A percentile compares a stretch with the other conserved stretches of the same genome.
These are phyloP conservation scores for Brachionus rubens DNA, from an alignment of 1,140 invertebrate species.

Conservation along the genomic window DNA sequence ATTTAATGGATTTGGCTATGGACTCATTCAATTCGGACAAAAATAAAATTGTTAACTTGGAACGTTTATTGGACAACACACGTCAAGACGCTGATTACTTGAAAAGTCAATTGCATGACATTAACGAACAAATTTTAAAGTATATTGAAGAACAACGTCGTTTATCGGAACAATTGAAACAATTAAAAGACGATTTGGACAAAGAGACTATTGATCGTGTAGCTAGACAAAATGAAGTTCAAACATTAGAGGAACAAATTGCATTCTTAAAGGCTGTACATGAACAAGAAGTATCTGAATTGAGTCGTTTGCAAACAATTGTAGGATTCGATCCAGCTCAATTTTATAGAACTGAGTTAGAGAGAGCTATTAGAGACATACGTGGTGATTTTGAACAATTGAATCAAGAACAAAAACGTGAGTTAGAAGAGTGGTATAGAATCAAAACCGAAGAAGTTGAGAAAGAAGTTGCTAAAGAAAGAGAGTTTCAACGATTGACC, in stretches of 20 bases:
- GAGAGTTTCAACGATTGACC: conserved; percentile 9
- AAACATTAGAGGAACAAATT: conserved; percentile 46
- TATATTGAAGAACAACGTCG: conserved; percentile 17
- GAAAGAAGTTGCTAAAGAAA: conserved; percentile 13
- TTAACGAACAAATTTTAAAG: conserved; percentile 35
- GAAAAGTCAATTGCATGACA: background rate
- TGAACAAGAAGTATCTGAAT: conserved; percentile 38
- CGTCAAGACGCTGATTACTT: conserved; percentile 13
- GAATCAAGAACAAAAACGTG: conserved; percentile 16
- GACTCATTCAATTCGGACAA: conserved; percentile 44
- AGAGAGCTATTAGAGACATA: conserved; percentile 39
- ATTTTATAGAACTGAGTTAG: conserved; percentile 38
- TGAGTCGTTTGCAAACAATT: conserved; percentile 32
- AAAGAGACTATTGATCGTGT: conserved; percentile 39
- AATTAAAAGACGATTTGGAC: conserved; percentile 45
- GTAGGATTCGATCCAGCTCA: conserved; percentile 38
- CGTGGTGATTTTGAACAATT: conserved; percentile 43
- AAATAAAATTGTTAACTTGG: conserved; percentile 19
- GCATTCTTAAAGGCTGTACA: conserved; percentile 43
- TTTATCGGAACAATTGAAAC: conserved; percentile 27
- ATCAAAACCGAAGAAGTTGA: conserved; percentile 45
- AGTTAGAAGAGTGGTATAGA: conserved; percentile 46
- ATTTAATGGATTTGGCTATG: conserved; percentile 38
- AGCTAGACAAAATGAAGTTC: conserved; percentile 41
- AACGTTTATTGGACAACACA: background rate